These are phyloP conservation scores for Tenthredo livida DNA, from an alignment of 2,888 invertebrate species.

Conservation along the genomic window DNA sequence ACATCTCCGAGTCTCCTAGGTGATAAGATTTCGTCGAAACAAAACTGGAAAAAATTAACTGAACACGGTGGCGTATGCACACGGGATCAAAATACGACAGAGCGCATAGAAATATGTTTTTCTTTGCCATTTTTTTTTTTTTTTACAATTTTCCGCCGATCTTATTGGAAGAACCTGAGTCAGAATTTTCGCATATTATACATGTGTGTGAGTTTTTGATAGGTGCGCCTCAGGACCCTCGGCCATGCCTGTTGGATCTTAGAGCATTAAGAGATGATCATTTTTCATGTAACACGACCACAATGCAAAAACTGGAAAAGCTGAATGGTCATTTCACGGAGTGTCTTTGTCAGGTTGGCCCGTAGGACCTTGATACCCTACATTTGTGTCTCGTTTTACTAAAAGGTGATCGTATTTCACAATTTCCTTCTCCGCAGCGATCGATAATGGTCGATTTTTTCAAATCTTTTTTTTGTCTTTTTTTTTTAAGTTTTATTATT, in stretches of 20 bases:
- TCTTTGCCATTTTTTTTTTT: background rate
- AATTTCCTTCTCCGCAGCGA: constrained; percentile 61
- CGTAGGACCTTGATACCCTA: constrained; percentile 67
- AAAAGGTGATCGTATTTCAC: constrained; percentile 77
- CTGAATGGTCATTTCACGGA: constrained; percentile 72
- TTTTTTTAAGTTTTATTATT: constrained; percentile 46
- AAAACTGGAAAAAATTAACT: background rate
- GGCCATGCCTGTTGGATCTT: constrained; percentile 25
- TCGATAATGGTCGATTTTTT: constrained; percentile 60
- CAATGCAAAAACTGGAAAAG: constrained; percentile 55
- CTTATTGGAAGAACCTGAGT: background rate
- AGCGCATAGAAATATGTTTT: background rate
- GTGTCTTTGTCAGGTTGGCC: constrained; percentile 58
- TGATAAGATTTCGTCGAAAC: background rate
- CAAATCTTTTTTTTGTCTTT: constrained; percentile 56
- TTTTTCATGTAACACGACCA: constrained; percentile 58
- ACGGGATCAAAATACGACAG: background rate
- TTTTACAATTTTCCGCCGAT: background rate
- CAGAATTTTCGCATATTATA: background rate
- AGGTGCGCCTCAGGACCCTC: constrained; percentile 7
- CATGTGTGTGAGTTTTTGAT: background rate
- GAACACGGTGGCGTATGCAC: background rate
- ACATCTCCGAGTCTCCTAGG: background rate
- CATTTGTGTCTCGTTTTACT: constrained; percentile 76
- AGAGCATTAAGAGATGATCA: constrained; percentile 55